Evolutionary conservation across 2,797 vertebrate genomes (phyloP).

Genomic region (Leptoclinus maculatus): DNA sequence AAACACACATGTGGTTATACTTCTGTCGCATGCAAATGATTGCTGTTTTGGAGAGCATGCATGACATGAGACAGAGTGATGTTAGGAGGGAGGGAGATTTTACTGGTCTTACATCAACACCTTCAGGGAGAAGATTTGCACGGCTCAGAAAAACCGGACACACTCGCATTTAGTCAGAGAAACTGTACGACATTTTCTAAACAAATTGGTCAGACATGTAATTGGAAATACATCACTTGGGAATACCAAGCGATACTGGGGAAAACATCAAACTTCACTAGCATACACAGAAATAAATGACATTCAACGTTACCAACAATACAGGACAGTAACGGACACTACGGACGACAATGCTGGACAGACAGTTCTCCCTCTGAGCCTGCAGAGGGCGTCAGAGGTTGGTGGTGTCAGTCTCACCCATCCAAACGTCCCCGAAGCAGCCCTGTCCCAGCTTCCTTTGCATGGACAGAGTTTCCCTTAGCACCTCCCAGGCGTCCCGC

Average conservation of each 20-base stretch:
- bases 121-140: conserved; percentile 47
- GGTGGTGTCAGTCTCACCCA: conserved; percentile 87
- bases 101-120: conserved; percentile 57
- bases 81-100: conserved; percentile 24
- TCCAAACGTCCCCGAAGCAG: conserved; percentile 97
- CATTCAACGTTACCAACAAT: conserved; percentile 5
- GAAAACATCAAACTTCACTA: conserved; percentile 5
- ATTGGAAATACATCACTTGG: conserved; percentile 9
- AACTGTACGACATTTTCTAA: conserved; percentile 7
- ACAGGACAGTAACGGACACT: conserved; percentile 32
- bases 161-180: conserved; percentile 23
- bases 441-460: conserved; percentile 93
- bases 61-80: conserved; percentile 41
- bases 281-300: conserved; percentile 14
- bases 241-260: conserved; percentile 14
- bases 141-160: conserved; percentile 44
- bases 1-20: conserved; percentile 11
- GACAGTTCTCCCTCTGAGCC: conserved; percentile 24
- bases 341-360: conserved; percentile 14
- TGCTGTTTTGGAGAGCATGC: conserved; percentile 59
- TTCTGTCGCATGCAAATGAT: conserved; percentile 49
- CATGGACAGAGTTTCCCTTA: conserved; percentile 85
- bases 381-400: conserved; percentile 36
- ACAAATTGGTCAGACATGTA: conserved; percentile 17
- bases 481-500: conserved; percentile 96